Base-by-base conservation (phyloP, 2,113 vertebrate species). In the Spheniscus mendiculus region DNA sequence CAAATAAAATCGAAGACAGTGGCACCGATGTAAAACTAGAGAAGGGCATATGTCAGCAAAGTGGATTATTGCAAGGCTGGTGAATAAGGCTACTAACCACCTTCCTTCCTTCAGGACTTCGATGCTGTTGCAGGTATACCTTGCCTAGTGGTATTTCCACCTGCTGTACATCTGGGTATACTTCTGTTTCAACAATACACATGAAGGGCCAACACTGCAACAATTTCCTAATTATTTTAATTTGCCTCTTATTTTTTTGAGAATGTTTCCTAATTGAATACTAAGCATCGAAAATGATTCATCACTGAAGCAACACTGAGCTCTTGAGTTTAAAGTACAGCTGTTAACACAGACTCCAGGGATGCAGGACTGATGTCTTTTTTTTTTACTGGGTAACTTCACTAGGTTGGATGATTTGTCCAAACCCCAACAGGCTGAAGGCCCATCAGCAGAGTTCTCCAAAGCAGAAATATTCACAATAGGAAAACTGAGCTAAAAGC, bases 171-270 rank as follows among this genome's bases (percentile, higher is more conserved):
- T 21, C 79, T 71, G 11, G 2, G 17, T 74, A 47, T 17, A 59
- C 14, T 71, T 72, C 47, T 78, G 52, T 56, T 94, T 67, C 66
- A 94, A 89, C 70, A 93, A 76, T 12, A 91, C 49, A 90, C 21
- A 56, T 5, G 27, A 85, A 92, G 53, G 53, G 42, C 71, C 30
- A 91, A 91, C 21, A 74, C 13, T 1, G 6, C 53, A 89, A 89
- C 16, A 71, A 56, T 40, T 91, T 93, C 49, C 62, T 65, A 74
- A 95, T 94, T 91, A 93, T 69, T 94, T 91, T 87, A 73, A 96
- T 94, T 93, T 93, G 47, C 42, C 32, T 91, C 61, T 61, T 66
- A 44, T 53, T 89, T 85, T 89, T 94, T 85, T 38, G 59, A 83
- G 56, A 50, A 72, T 29, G 26, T 72, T 96, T 87, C 66, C 87